These are phyloP conservation scores for Rhyacichthys aspro DNA, from an alignment of 2,797 vertebrate genomes.

Conservation along the genomic window DNA sequence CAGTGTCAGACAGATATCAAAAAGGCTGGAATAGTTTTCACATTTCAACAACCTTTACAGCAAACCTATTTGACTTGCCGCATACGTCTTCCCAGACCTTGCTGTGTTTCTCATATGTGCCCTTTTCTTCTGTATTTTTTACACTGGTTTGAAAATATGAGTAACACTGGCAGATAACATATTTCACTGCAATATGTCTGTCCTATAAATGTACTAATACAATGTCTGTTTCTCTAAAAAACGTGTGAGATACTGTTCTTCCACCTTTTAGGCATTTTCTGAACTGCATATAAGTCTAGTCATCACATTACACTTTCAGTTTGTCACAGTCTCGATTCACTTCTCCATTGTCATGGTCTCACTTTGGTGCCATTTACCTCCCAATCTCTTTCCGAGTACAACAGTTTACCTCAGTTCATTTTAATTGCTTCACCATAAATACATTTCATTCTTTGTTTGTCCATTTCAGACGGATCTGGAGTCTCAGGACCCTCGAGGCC, in stretches of 20 bases:
- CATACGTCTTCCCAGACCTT: not conserved
- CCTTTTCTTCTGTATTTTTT: not conserved
- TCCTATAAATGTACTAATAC: too few species aligned
- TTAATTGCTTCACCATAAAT: not conserved
- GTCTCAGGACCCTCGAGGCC: constrained; percentile 90
- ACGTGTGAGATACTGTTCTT: too few species aligned
- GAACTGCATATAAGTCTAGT: too few species aligned
- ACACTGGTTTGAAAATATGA: not conserved
- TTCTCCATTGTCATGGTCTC: too few species aligned
- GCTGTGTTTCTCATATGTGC: not conserved
- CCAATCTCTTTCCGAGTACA: constrained; percentile 13
- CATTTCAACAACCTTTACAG: constrained; percentile 3
- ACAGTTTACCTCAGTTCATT: not conserved
- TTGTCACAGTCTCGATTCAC: too few species aligned
- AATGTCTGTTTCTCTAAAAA: too few species aligned
- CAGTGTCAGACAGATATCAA: constrained; percentile 6
- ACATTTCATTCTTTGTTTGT: not conserved
- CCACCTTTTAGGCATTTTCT: not conserved
- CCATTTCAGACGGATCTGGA: constrained; percentile 86
- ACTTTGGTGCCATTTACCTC: not conserved
- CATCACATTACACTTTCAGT: too few species aligned
- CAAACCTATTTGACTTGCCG: not conserved
- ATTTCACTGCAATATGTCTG: too few species aligned
- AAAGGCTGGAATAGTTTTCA: not conserved
- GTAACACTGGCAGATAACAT: too few species aligned